Base-by-base conservation (phyloP, 2,113 vertebrate genomes). In the Trematocara variabile region DNA sequence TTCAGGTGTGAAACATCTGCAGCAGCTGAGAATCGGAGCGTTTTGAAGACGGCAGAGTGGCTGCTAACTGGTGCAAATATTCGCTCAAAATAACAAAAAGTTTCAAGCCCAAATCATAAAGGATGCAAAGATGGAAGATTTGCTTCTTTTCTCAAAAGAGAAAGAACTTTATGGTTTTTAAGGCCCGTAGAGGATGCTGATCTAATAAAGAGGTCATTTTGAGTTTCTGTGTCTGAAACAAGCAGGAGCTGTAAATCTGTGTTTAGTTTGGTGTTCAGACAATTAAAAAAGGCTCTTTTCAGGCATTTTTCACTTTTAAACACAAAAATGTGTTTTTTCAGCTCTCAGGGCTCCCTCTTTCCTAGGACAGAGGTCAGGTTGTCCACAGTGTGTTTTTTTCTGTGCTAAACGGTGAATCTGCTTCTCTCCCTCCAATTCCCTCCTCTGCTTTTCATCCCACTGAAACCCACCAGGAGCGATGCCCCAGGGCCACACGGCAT, bases 401-500 rank as follows among this genome's bases (percentile, higher is more conserved):
- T 44, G 65, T 46, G 22, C 41, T 46, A 46, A 73, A 46, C 1
- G 39, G 8, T 46, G 39, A 28, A 73, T 22, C 13, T 53, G n/a
- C 33, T 20, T 34, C 48, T 54, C n/a, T 54, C 46, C 25, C 28
- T 33, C 46, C 46, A 22, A 37, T 78, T 11, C 34, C 20, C 50
- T 78, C 12, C 85, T 56, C 46, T 77, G 48, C 48, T 78, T 78
- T 78, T 86, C 83, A 89, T 87, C 53, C 63, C 52, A 16, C 82
- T 63, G 33, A 8, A 78, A 85, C 86, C 79, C 73, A 68, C 60
- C 78, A 55, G 63, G 83, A 91, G 30, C 85, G 37, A 22, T 54
- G 85, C 73, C 83, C 80, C 53, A 9, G 85, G 88, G 91, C 89
- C 87, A 89, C 81, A 48, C 3, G 9, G 73, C 18, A 85, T 94